These are phyloP conservation scores for Bilobella aurantiaca DNA, from an alignment of 1,140 invertebrate species.

Conservation along the genomic window DNA sequence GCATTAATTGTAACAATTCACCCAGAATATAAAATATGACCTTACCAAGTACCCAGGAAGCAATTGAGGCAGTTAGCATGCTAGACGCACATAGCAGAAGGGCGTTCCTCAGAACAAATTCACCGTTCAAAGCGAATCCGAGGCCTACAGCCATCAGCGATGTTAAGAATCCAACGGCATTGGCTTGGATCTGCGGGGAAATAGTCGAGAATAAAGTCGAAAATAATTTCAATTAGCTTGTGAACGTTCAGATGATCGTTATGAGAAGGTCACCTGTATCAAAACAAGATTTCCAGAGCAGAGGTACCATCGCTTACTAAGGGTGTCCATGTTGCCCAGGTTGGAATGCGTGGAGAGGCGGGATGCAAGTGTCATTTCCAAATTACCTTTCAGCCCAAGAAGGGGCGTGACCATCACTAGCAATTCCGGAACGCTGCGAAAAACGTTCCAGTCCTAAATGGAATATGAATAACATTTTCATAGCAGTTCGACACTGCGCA, in stretches of 20 bases:
- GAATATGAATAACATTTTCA: no score
- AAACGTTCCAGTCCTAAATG: slow-evolving; percentile 73
- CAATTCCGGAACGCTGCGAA: slow-evolving; percentile 65
- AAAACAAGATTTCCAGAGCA: slow-evolving; percentile 78
- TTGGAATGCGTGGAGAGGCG: slow-evolving; percentile 84
- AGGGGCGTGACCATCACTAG: slow-evolving; percentile 88
- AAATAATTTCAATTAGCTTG: no score
- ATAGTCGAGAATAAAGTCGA: no score
- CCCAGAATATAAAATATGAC: no score
- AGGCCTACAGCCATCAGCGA: slow-evolving; percentile 73
- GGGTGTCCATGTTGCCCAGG: slow-evolving; percentile 62
- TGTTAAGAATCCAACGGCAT: slow-evolving; percentile 82
- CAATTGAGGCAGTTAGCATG: slow-evolving; percentile 78
- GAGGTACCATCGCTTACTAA: slow-evolving; percentile 62
- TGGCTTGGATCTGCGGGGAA: slow-evolving; percentile 77
- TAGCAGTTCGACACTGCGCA: no score
- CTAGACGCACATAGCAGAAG: slow-evolving; percentile 76
- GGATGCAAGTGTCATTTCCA: slow-evolving; percentile 95
- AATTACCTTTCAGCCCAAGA: slow-evolving; percentile 87
- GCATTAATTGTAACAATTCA: no score
- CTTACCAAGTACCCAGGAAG: slow-evolving; percentile 67
- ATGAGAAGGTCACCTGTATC: slow-evolving; percentile 81
- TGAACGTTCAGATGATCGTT: no score
- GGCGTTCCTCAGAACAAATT: slow-evolving; percentile 70
- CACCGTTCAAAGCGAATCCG: slow-evolving; percentile 67